Conservation (phyloP, 2,888 invertebrate species). For the Xestobium rufovillosum region DNA sequence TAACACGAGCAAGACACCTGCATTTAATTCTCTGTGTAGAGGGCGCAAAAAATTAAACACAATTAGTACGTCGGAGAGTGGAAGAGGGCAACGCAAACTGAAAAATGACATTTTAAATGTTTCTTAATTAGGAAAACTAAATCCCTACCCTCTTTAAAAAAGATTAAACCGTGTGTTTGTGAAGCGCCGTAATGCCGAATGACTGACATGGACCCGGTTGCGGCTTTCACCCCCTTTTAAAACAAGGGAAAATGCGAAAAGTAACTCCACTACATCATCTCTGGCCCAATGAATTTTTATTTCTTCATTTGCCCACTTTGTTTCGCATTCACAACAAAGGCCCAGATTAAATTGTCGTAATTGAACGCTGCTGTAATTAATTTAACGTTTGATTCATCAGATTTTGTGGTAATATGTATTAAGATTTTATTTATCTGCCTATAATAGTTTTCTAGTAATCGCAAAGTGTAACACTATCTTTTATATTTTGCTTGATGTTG, state of each 20-base stretch:
- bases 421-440: no score
- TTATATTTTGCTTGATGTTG: no score
- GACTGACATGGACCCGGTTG: conserved; percentile 40
- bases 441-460: no score
- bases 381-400: no score
- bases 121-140: conserved; percentile 45
- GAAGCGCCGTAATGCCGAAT: conserved; percentile 43
- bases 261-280: conserved; percentile 18
- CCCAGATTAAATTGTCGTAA: no score
- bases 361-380: no score
- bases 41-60: conserved; percentile 34
- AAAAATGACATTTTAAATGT: conserved; percentile 45
- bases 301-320: neutral
- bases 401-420: no score
- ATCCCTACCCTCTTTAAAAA: conserved; percentile 45
- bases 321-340: neutral
- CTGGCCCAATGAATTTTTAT: conserved; percentile 7
- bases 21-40: conserved; percentile 18
- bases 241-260: conserved; percentile 20
- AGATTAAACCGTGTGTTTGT: conserved; percentile 45
- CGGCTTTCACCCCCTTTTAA: conserved; percentile 20
- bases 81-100: conserved; percentile 31
- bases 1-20: conserved; percentile 1
- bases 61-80: conserved; percentile 26
- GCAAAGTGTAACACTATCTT: no score